Conservation (phyloP, 2,888 invertebrate species). For the Malthinus seriepunctatus region DNA sequence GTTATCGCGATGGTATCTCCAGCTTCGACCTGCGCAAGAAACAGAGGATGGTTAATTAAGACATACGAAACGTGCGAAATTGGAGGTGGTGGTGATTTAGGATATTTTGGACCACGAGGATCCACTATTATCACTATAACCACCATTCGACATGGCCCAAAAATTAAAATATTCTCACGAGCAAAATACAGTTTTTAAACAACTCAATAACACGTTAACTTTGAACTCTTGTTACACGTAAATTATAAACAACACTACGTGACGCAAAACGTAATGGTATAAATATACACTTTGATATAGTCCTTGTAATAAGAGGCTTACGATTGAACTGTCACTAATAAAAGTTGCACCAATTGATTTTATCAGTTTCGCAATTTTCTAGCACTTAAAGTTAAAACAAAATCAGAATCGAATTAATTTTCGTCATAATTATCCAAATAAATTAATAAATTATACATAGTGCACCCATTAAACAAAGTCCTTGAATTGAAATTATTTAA, state of each 20-base stretch:
- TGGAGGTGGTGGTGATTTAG: slow-evolving; percentile 42
- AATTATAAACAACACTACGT: slow-evolving; percentile 7
- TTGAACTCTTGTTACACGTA: neutral
- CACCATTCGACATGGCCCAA: slow-evolving; percentile 61
- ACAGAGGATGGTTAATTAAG: slow-evolving; percentile 49
- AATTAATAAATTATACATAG: neutral
- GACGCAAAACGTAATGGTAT: slow-evolving; percentile 10
- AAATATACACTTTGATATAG: neutral
- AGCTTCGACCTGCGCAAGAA: slow-evolving; percentile 60
- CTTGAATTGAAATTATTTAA: slow-evolving; percentile 1
- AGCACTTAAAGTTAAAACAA: neutral
- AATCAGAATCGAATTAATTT: no score
- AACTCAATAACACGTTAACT: neutral
- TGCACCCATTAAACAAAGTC: neutral
- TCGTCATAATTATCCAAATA: no score
- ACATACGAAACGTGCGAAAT: slow-evolving; percentile 52
- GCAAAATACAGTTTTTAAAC: neutral
- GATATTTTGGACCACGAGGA: slow-evolving; percentile 57
- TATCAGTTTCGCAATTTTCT: slow-evolving; percentile 8
- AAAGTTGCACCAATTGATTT: slow-evolving; percentile 11
- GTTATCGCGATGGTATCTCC: slow-evolving; percentile 81
- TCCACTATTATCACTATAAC: slow-evolving; percentile 68
- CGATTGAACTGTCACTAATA: slow-evolving; percentile 17
- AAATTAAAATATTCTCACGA: slow-evolving; percentile 2
- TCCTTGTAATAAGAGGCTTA: slow-evolving; percentile 15